These are phyloP conservation scores for Pseudoips prasinana DNA, from an alignment of 2,888 invertebrate species.

Conservation along the genomic window DNA sequence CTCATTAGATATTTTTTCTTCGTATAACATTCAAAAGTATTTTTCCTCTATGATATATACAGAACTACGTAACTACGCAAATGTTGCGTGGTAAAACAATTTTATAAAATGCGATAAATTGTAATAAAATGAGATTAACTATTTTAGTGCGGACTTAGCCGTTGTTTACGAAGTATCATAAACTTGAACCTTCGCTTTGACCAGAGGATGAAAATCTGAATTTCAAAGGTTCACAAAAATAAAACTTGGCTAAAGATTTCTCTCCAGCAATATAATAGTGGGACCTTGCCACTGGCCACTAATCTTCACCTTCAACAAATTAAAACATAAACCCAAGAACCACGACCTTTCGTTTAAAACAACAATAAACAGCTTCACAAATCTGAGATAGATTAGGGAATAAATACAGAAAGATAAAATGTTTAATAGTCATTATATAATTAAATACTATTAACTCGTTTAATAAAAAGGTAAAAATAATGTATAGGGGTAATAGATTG, in stretches of 20 bases:
- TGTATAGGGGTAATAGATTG: too few species aligned
- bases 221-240: conserved; percentile 32
- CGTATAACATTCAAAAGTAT: too few species aligned
- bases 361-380: conserved; percentile 50
- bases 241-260: conserved; percentile 17
- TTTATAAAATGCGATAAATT: too few species aligned
- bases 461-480: too few species aligned
- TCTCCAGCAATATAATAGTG: conserved; percentile 28
- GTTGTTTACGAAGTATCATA: conserved; percentile 22
- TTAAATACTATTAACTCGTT: too few species aligned
- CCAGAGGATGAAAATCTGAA: conserved; percentile 15
- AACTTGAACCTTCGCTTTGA: conserved; percentile 40
- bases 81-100: too few species aligned
- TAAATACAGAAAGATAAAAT: conserved; percentile 37
- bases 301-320: conserved; percentile 59
- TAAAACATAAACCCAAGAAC: conserved; percentile 43
- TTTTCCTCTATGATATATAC: too few species aligned
- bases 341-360: conserved; percentile 53
- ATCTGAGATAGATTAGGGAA: conserved; percentile 46
- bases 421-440: too few species aligned
- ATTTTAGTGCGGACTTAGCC: too few species aligned
- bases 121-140: too few species aligned
- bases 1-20: too few species aligned
- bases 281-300: conserved; percentile 45
- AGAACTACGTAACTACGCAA: too few species aligned